These are phyloP conservation scores for Eulemur albifrons DNA, from an alignment of 2,797 vertebrate species.

Conservation along the genomic window DNA sequence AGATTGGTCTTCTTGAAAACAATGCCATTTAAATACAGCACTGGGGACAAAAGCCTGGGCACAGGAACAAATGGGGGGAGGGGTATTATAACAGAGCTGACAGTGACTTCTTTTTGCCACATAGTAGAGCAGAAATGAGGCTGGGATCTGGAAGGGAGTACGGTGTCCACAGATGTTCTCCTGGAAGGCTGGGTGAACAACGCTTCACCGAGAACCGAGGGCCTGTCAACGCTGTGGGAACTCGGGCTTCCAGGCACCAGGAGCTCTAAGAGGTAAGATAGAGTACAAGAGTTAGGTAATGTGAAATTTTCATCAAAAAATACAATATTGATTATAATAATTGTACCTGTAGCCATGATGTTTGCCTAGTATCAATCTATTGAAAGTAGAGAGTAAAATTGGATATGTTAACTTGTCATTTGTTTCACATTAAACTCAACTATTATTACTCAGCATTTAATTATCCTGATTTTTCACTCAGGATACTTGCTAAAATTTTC, in stretches of 20 bases:
- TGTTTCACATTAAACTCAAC: neutral
- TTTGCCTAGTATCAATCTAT: neutral
- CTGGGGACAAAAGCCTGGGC: neutral
- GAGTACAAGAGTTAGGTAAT: neutral
- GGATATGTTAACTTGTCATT: neutral
- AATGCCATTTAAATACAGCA: neutral
- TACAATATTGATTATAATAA: neutral
- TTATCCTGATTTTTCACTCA: neutral
- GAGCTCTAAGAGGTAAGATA: neutral
- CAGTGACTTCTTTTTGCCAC: neutral
- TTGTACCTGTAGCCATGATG: neutral
- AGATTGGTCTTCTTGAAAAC: neutral
- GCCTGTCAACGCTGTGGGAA: neutral
- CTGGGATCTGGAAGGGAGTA: neutral
- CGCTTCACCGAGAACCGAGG: neutral
- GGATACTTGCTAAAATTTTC: neutral
- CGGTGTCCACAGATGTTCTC: neutral
- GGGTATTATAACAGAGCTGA: neutral
- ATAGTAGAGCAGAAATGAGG: neutral
- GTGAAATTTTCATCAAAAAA: neutral
- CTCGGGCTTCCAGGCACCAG: neutral
- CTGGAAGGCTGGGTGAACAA: neutral
- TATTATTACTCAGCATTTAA: neutral
- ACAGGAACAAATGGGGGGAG: neutral
- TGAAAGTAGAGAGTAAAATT: neutral